phyloP scores from a whole-genome alignment of 2,888 invertebrate species.

The Pollenia labialis region DNA sequence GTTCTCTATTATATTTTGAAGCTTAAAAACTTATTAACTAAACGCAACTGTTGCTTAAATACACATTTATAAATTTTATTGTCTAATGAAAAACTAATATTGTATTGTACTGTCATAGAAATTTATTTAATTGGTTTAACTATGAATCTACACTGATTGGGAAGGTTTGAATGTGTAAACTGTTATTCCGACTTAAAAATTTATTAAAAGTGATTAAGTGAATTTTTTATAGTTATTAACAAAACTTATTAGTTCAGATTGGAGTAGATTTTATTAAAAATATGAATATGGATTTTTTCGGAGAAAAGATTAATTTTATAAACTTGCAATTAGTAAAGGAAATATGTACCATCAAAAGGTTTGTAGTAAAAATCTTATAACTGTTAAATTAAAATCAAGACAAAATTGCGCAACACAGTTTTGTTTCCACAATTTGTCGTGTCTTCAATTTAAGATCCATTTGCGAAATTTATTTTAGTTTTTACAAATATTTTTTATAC shows the following conservation, averaged over 20 bases:
- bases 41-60: not conserved
- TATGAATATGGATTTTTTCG: not conserved
- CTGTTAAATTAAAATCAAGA: too few species aligned
- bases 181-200: not conserved
- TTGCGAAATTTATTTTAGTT: too few species aligned
- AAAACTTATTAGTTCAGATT: not conserved
- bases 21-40: not conserved
- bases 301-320: too few species aligned
- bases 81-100: constrained; percentile 2
- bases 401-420: too few species aligned
- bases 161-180: not conserved
- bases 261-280: not conserved
- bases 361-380: too few species aligned
- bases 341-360: too few species aligned
- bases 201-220: constrained; percentile 11
- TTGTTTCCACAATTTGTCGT: too few species aligned
- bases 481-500: too few species aligned
- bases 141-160: not conserved
- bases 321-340: too few species aligned
- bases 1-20: too few species aligned
- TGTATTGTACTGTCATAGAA: not conserved
- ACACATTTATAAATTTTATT: not conserved
- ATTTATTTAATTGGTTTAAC: not conserved
- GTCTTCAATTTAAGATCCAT: too few species aligned
- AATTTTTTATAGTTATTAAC: not conserved